Evolutionary conservation across 35 echinoderm and acorn worm genomes (phyloP).

Genomic region (Amphiura filiformis): DNA sequence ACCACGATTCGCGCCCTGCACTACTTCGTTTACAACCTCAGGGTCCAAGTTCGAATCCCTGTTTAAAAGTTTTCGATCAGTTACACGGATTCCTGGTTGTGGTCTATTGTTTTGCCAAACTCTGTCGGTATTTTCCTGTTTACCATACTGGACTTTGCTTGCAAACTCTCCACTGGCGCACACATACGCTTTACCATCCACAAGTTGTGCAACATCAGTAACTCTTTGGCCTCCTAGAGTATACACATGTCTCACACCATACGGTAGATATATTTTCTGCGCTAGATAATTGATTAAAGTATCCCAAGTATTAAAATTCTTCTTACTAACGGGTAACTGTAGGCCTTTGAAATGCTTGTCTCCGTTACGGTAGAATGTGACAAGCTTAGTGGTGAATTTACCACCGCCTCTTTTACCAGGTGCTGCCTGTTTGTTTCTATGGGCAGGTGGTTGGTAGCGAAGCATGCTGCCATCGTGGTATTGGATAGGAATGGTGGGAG

Average conservation of each 20-base stretch:
- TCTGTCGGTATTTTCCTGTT: slow-evolving; percentile 45
- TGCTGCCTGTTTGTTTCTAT: slow-evolving; percentile 14
- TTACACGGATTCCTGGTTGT: slow-evolving; percentile 19
- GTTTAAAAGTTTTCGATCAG: slow-evolving; percentile 27
- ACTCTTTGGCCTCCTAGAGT: slow-evolving; percentile 55
- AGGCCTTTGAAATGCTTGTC: slow-evolving; percentile 91
- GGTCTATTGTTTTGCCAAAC: slow-evolving; percentile 72
- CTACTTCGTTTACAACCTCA: slow-evolving; percentile 10
- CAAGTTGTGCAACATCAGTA: slow-evolving; percentile 46
- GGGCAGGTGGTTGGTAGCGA: slow-evolving; percentile 34
- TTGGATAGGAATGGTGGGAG: not conserved
- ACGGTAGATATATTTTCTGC: slow-evolving; percentile 75
- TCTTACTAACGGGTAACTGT: slow-evolving; percentile 65
- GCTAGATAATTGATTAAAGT: slow-evolving; percentile 60
- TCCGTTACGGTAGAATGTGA: slow-evolving; percentile 92
- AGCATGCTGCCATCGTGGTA: slow-evolving; percentile 74
- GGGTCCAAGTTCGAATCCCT: not conserved
- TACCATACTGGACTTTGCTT: slow-evolving; percentile 68
- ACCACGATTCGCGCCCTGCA: not conserved
- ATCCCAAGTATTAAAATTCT: slow-evolving; percentile 73
- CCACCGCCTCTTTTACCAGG: slow-evolving; percentile 17
- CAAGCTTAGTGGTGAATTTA: slow-evolving; percentile 74
- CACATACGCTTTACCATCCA: slow-evolving; percentile 87
- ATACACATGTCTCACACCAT: slow-evolving; percentile 84
- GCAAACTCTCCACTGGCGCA: slow-evolving; percentile 87